A percentile compares a stretch with the other conserved stretches of the same genome.
phyloP scores from a whole-genome alignment of 1,140 invertebrate species.

The Rhagoletis pomonella region DNA sequence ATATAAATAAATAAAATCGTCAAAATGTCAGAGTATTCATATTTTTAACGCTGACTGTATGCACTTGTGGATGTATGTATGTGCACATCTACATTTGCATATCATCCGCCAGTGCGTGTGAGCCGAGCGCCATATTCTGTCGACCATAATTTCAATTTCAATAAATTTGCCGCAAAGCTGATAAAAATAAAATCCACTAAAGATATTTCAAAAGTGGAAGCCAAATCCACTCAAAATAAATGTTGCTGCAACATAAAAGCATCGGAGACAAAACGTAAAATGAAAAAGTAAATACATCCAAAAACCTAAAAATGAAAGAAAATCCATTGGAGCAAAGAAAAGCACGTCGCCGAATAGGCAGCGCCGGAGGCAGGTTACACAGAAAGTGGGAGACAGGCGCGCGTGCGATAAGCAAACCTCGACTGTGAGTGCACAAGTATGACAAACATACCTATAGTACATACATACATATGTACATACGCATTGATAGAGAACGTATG shows the following conservation, averaged over 20 bases:
- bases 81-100: background rate
- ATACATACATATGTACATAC: too few species aligned
- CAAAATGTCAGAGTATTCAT: too few species aligned
- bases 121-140: background rate
- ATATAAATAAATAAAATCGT: too few species aligned
- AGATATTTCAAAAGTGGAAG: background rate
- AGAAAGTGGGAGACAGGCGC: background rate
- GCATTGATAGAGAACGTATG: too few species aligned
- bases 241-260: conserved; percentile 19
- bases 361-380: background rate
- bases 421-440: background rate
- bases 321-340: background rate
- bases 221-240: conserved; percentile 29
- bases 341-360: background rate
- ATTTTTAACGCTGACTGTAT: background rate
- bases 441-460: too few species aligned
- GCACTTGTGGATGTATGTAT: background rate
- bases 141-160: conserved; percentile 47
- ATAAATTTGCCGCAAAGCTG: conserved; percentile 34
- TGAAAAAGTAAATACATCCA: background rate
- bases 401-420: background rate
- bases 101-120: background rate
- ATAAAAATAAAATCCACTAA: conserved; percentile 44
- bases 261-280: background rate
- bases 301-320: background rate